These are phyloP conservation scores for Ardeotis arabs DNA, from an alignment of 2,113 vertebrate genomes.

Conservation along the genomic window DNA sequence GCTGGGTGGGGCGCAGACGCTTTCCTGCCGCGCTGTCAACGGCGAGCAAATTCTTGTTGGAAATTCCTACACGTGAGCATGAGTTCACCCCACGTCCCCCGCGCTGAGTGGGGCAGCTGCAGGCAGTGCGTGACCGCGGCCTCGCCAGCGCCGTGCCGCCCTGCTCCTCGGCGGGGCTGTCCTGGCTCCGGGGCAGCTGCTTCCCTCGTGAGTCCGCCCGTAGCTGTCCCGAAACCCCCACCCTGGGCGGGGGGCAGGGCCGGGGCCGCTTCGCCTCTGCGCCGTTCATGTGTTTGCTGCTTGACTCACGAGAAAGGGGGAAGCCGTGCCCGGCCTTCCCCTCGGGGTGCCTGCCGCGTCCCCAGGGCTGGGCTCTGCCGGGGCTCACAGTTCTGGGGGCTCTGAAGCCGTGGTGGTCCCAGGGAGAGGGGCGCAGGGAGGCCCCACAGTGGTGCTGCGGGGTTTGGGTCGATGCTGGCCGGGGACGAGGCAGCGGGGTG, in stretches of 20 bases:
- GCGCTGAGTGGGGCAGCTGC: background rate
- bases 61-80: background rate
- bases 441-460: rapidly evolving
- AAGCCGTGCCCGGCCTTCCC: background rate
- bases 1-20: background rate
- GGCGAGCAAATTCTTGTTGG: background rate
- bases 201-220: background rate
- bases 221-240: background rate
- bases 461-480: rapidly evolving
- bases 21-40: background rate
- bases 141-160: rapidly evolving
- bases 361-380: background rate
- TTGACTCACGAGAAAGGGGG: background rate
- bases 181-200: background rate
- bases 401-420: background rate
- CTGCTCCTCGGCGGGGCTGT: background rate
- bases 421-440: background rate
- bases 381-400: background rate
- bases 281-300: background rate
- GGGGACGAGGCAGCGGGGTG: rapidly evolving
- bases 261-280: rapidly evolving
- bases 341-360: rapidly evolving
- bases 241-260: background rate
- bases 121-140: background rate
- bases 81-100: rapidly evolving